Evolutionary conservation across 2,113 vertebrate genomes (phyloP).

Genomic region (Serinus canaria): DNA sequence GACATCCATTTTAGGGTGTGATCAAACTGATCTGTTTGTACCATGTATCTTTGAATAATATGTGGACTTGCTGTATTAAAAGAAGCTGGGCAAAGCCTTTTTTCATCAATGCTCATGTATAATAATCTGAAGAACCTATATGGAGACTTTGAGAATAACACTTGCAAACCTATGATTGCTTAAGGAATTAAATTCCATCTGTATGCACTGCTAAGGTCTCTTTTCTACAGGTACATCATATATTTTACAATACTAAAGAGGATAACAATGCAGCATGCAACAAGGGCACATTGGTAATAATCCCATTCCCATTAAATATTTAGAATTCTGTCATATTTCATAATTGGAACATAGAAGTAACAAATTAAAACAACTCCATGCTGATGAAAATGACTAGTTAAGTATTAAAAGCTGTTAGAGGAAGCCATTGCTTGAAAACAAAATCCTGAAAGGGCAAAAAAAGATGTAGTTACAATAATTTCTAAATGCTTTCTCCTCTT

Average conservation of each 20-base stretch:
- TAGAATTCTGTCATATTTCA: slow-evolving; percentile 13
- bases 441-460: neutral
- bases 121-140: neutral
- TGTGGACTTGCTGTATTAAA: neutral
- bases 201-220: neutral
- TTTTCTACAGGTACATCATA: neutral
- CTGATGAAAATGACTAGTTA: slow-evolving; percentile 6
- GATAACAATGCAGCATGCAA: neutral
- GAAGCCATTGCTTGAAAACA: neutral
- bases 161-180: neutral
- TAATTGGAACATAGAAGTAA: neutral
- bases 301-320: slow-evolving; percentile 16
- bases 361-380: neutral
- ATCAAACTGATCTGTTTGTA: neutral
- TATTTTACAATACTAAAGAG: slow-evolving; percentile 23
- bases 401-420: neutral
- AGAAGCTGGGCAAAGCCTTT: neutral
- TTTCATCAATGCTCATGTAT: neutral
- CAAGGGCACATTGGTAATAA: slow-evolving; percentile 15
- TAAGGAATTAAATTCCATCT: slow-evolving; percentile 31
- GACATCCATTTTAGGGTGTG: neutral
- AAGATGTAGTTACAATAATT: neutral
- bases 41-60: neutral
- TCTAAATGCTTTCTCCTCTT: neutral
- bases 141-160: neutral